A percentile compares a stretch with the other conserved stretches of the same genome.
phyloP scores from a whole-genome alignment of 2,797 vertebrate species.

The Schizothorax lantsangensis region DNA sequence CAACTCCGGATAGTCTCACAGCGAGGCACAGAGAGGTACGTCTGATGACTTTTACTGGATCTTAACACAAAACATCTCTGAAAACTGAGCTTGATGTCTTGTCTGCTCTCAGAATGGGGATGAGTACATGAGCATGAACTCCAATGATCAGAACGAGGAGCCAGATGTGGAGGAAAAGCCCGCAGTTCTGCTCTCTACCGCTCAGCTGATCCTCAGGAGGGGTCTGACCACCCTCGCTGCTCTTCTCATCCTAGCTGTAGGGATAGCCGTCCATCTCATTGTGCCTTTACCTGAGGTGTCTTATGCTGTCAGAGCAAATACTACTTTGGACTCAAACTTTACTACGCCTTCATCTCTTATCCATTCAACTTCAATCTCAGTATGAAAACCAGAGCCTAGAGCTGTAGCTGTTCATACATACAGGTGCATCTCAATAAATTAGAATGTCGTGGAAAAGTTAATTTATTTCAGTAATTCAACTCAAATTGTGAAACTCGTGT shows the following conservation, averaged over 20 bases:
- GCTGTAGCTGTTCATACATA: not conserved
- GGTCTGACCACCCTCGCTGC: slow-evolving; percentile 71
- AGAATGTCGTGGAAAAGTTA: too few species aligned
- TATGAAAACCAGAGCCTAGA: slow-evolving; percentile 6
- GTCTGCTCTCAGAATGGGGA: slow-evolving; percentile 58
- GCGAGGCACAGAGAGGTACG: slow-evolving; percentile 32
- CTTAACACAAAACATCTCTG: not conserved
- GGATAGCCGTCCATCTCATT: slow-evolving; percentile 74
- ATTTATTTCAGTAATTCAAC: too few species aligned
- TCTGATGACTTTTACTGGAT: not conserved
- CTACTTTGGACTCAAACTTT: slow-evolving; percentile 55
- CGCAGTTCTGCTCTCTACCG: slow-evolving; percentile 43
- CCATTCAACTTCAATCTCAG: not conserved
- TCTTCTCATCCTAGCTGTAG: slow-evolving; percentile 72
- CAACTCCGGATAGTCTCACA: not conserved
- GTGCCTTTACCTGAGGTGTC: slow-evolving; percentile 69
- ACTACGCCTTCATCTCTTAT: slow-evolving; percentile 37
- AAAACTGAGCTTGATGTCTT: not conserved
- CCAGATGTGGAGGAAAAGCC: slow-evolving; percentile 1
- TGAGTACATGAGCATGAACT: slow-evolving; percentile 48
- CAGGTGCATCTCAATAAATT: too few species aligned
- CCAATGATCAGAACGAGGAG: slow-evolving; percentile 20
- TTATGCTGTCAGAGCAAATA: slow-evolving; percentile 46
- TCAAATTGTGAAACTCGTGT: too few species aligned
- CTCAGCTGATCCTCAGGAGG: slow-evolving; percentile 76